Percentiles rank a stretch among this genome's conserved stretches.
These are phyloP conservation scores for Urophycis tenuis DNA, from an alignment of 2,797 vertebrate genomes.

Conservation along the genomic window DNA sequence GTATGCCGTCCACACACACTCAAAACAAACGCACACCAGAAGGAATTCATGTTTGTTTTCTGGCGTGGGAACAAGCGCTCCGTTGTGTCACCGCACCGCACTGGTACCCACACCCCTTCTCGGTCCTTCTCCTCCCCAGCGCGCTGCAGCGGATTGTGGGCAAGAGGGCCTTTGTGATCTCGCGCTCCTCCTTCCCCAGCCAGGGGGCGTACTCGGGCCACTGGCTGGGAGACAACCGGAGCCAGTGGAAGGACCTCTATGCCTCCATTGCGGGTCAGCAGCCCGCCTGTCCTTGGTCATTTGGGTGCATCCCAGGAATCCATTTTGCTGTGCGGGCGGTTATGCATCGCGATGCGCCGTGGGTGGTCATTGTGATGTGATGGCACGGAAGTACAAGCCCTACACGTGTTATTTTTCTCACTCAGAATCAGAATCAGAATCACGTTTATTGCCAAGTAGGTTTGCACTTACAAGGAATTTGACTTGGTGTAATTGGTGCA, in stretches of 20 bases:
- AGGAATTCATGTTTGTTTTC: not conserved
- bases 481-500: too few species aligned
- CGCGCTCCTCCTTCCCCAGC: slow-evolving; percentile 85
- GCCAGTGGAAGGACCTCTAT: slow-evolving; percentile 82
- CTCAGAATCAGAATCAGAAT: too few species aligned
- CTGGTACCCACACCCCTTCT: not conserved
- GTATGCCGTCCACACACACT: slow-evolving; percentile 55
- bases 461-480: too few species aligned
- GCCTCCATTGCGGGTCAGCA: slow-evolving; percentile 78
- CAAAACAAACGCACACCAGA: not conserved
- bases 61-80: not conserved
- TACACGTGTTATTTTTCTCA: too few species aligned
- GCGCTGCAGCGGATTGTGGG: slow-evolving; percentile 71
- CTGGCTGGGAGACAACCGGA: slow-evolving; percentile 86
- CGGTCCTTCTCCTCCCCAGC: slow-evolving; percentile 48
- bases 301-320: not conserved
- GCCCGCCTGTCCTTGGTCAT: not conserved
- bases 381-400: too few species aligned
- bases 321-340: not conserved
- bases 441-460: too few species aligned
- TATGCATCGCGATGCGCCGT: not conserved
- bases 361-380: not conserved
- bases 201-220: slow-evolving; percentile 84
- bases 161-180: slow-evolving; percentile 82
- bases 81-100: not conserved